These are phyloP conservation scores for Rhineura floridana DNA, from an alignment of 2,113 vertebrate species.

Conservation along the genomic window DNA sequence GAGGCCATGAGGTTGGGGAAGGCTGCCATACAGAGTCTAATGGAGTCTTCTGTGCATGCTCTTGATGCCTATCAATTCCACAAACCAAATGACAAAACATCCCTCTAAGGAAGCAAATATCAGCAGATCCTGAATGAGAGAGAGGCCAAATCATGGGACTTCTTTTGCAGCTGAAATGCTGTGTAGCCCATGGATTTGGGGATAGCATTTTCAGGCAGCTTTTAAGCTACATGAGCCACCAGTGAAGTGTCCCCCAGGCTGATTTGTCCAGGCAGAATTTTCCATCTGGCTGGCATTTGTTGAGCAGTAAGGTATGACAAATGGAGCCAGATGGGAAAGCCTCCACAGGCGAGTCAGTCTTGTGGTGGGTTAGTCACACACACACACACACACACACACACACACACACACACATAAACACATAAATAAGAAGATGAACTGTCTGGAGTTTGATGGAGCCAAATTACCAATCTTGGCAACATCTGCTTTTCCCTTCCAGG, in stretches of 20 bases:
- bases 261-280: slow-evolving; percentile 15
- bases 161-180: background rate
- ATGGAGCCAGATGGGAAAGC: slow-evolving; percentile 10
- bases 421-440: background rate
- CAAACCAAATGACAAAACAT: background rate
- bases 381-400: background rate
- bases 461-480: slow-evolving; percentile 7
- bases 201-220: background rate
- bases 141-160: background rate
- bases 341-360: slow-evolving; percentile 6
- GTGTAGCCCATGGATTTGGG: background rate
- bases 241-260: background rate
- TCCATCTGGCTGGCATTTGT: slow-evolving; percentile 29
- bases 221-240: background rate
- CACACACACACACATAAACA: background rate
- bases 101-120: background rate
- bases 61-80: background rate
- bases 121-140: background rate
- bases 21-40: no score
- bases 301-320: slow-evolving; percentile 11
- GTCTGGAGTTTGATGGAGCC: slow-evolving; percentile 12
- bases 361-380: background rate
- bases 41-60: background rate
- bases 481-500: slow-evolving; percentile 18
- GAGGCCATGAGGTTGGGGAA: no score